phyloP scores from a whole-genome alignment of 2,113 vertebrate species.

The Otis tarda region DNA sequence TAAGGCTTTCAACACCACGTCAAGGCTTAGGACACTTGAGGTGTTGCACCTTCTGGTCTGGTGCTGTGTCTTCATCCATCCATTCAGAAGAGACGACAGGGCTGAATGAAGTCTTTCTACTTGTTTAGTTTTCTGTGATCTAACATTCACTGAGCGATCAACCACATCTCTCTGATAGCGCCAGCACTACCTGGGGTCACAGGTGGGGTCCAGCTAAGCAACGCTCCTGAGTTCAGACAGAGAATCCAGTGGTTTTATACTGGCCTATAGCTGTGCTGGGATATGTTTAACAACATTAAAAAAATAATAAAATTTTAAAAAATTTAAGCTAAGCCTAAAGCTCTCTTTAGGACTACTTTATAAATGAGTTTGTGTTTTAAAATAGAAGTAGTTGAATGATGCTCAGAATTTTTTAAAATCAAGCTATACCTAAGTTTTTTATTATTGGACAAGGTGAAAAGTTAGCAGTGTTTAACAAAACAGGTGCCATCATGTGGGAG shows the following conservation, averaged over 20 bases:
- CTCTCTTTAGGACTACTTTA: neutral
- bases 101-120: neutral
- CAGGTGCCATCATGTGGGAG: neutral
- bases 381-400: neutral
- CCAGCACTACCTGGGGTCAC: accelerated
- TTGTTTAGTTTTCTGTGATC: neutral
- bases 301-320: neutral
- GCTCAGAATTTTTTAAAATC: neutral
- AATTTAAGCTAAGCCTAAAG: neutral
- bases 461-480: neutral
- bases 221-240: neutral
- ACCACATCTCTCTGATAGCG: neutral
- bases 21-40: neutral
- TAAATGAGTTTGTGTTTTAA: neutral
- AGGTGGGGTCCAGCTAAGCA: neutral
- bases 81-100: neutral
- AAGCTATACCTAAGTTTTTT: neutral
- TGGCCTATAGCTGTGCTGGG: too few species aligned
- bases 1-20: neutral
- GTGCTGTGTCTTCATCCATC: neutral
- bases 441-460: neutral
- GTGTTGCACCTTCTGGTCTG: neutral
- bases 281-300: too few species aligned
- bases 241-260: neutral
- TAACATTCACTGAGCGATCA: neutral